phyloP scores from a whole-genome alignment of 2,113 vertebrate genomes.

The Nansenia antarctica region DNA sequence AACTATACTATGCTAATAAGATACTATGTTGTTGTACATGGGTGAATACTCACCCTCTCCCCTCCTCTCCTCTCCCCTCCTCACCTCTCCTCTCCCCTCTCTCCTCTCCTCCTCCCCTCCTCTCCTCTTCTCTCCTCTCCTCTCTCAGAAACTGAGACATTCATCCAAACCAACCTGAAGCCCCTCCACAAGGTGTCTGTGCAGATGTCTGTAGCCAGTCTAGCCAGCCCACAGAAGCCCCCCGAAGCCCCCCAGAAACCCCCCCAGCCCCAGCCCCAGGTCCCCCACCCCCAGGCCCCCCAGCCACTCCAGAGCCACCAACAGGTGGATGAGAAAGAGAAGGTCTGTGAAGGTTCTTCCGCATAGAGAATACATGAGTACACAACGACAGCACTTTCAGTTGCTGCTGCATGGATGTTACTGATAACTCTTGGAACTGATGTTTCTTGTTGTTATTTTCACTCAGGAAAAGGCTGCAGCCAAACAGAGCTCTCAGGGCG shows the following conservation, averaged over 20 bases:
- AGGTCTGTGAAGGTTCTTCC: too few species aligned
- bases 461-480: constrained; percentile 68
- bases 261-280: not conserved
- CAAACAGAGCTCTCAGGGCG: constrained; percentile 63
- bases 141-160: constrained; percentile 80
- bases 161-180: constrained; percentile 81
- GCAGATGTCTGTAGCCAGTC: constrained; percentile 61
- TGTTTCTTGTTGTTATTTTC: too few species aligned
- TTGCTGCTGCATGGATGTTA: too few species aligned
- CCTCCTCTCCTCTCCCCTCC: not conserved
- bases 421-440: too few species aligned
- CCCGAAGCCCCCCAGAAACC: constrained; percentile 32
- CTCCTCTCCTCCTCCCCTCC: not conserved
- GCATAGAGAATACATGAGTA: too few species aligned
- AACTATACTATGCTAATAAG: too few species aligned
- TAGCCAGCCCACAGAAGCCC: constrained; percentile 52
- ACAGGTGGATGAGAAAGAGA: constrained; percentile 60
- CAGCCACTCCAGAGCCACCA: constrained; percentile 7
- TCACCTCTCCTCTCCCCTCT: not conserved
- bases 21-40: not conserved
- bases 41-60: not conserved
- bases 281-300: not conserved
- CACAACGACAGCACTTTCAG: too few species aligned
- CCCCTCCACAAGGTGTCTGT: constrained; percentile 63
- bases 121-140: not conserved